Base-by-base conservation (phyloP, 2,888 invertebrate genomes). In the Caenorhabditis panamensis region DNA sequence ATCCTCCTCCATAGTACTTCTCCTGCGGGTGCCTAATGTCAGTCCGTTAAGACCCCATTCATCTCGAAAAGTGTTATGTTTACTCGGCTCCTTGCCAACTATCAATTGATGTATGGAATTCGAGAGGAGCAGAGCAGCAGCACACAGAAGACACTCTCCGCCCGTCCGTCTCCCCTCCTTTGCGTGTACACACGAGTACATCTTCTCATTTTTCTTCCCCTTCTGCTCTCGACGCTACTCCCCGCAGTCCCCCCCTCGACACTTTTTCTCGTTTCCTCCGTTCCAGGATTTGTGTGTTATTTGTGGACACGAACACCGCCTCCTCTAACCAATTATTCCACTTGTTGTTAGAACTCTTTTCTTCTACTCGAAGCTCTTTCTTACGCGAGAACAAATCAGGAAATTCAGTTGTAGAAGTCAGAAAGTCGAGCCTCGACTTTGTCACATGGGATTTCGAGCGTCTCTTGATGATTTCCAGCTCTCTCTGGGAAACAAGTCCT, bases 21-120 rank as follows among this genome's bases (percentile, higher is more conserved):
- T n/a, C n/a, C n/a, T n/a, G n/a, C n/a, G n/a, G 36, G 11, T 5
- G 5, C 36, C 36, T 36, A 36, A 36, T 36, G 36, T 41, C 41
- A 47, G n/a, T 20, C 47, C 47, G 54, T 54, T 54, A 28, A 54
- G 28, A 54, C 28, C 54, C n/a, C 54, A 54, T 54, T 54, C 54
- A 47, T 47, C 47, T 51, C 13, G 51, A 51, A 51, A 51, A 51
- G 51, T 26, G 51, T 51, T 26, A 24, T 51, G 51, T 51, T 51
- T 51, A 51, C 51, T 26, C 51, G 9, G 24, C 24, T 24, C 51
- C 18, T 24, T 44, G 4, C 44, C 28, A 16, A 31, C 36, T 31
- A 56, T 56, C 56, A 56, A 56, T 56, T 56, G 56, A 56, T 56
- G 56, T 56, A 31, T 31, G 56, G 56, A 56, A 56, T 56, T 31